Conservation (phyloP, 2,113 vertebrate genomes). For the Prunella himalayana region DNA sequence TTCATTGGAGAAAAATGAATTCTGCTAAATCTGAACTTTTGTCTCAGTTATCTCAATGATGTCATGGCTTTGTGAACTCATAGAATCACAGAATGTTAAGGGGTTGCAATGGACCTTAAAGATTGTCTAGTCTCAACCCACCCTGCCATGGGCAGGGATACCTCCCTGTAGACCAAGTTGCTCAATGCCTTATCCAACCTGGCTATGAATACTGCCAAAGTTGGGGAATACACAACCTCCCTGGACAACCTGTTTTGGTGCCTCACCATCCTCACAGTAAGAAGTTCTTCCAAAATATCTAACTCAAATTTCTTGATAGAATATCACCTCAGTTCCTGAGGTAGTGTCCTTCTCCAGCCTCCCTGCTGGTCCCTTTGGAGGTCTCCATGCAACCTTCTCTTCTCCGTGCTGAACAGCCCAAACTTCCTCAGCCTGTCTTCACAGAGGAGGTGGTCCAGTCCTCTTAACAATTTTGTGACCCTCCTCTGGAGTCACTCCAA, state of each 20-base stretch:
- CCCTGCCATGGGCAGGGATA: neutral
- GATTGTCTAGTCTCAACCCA: neutral
- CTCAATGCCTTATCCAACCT: neutral
- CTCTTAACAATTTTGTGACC: neutral
- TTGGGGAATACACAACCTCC: neutral
- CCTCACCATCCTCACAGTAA: neutral
- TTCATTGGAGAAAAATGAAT: neutral
- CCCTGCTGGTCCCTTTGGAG: neutral
- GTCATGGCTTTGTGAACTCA: neutral
- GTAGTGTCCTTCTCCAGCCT: accelerated
- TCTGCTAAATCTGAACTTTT: neutral
- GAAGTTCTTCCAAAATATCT: neutral
- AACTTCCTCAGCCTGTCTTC: neutral
- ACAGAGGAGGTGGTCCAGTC: neutral
- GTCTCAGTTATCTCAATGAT: neutral
- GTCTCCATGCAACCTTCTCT: neutral
- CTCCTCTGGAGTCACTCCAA: neutral
- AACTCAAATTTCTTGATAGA: no score
- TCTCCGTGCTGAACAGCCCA: neutral
- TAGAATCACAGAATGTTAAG: neutral
- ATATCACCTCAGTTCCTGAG: neutral
- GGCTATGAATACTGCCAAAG: neutral
- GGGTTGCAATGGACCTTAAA: neutral
- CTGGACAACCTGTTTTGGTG: neutral
- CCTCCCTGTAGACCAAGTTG: neutral